These are phyloP conservation scores for Calliphora vicina DNA, from an alignment of 1,140 invertebrate species.

Conservation along the genomic window DNA sequence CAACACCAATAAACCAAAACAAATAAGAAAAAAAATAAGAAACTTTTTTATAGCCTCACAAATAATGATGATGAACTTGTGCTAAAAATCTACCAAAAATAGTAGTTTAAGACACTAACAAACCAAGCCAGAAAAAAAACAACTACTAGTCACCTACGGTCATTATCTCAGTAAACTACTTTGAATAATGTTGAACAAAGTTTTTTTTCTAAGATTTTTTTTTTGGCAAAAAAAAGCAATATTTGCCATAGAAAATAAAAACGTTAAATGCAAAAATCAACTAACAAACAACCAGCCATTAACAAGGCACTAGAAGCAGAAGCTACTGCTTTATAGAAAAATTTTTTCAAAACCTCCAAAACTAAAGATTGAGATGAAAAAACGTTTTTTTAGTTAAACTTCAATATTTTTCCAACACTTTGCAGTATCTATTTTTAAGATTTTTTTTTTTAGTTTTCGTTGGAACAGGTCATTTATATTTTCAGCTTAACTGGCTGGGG, in stretches of 20 bases:
- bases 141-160: slow-evolving; percentile 3
- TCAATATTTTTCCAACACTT: slow-evolving; percentile 14
- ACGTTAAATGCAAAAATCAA: too few relatives aligned
- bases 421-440: background rate
- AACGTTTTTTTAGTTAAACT: background rate
- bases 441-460: background rate
- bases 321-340: background rate
- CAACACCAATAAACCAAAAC: background rate
- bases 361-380: background rate
- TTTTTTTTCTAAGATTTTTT: background rate
- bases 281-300: background rate
- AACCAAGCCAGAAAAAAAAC: background rate
- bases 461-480: slow-evolving; percentile 13
- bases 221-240: background rate
- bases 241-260: background rate
- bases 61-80: slow-evolving; percentile 16
- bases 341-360: background rate
- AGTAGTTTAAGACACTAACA: background rate
- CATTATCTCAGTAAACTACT: slow-evolving; percentile 8
- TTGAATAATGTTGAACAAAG: background rate
- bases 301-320: background rate
- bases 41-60: background rate
- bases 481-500: background rate
- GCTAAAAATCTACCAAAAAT: slow-evolving; percentile 14
- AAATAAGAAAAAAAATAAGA: background rate